Evolutionary conservation across 2,888 invertebrate genomes (phyloP).

Genomic region (Caenorhabditis sp.): DNA sequence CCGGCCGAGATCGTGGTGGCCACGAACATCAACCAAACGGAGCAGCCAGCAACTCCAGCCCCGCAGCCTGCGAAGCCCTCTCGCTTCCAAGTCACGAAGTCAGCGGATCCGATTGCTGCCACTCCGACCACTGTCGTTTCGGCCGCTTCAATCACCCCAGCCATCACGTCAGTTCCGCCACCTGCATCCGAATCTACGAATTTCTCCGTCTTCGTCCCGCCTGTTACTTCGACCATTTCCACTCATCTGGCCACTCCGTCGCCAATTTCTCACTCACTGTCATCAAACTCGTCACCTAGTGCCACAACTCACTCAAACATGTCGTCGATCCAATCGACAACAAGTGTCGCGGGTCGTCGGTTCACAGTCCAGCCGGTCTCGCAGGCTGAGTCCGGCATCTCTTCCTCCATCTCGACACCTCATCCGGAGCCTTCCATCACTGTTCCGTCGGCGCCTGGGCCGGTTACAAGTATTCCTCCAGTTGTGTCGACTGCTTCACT

Average conservation of each 20-base stretch:
- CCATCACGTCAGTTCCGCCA: slow-evolving; percentile 17
- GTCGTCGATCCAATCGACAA: slow-evolving; percentile 59
- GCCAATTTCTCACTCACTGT: slow-evolving; percentile 55
- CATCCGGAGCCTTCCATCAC: slow-evolving; percentile 17
- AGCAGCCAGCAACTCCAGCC: slow-evolving; percentile 6
- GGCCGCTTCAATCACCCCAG: slow-evolving; percentile 12
- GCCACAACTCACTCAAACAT: slow-evolving; percentile 66
- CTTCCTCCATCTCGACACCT: slow-evolving; percentile 61
- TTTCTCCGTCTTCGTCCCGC: slow-evolving; percentile 27
- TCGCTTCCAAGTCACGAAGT: slow-evolving; percentile 60
- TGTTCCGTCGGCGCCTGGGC: slow-evolving; percentile 40
- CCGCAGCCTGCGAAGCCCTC: slow-evolving; percentile 51
- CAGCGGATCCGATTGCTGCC: slow-evolving; percentile 37
- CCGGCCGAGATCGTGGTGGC: slow-evolving; percentile 33
- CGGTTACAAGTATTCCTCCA: slow-evolving; percentile 51
- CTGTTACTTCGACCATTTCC: slow-evolving; percentile 24
- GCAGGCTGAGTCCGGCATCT: slow-evolving; percentile 62
- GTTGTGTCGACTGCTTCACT: slow-evolving; percentile 36
- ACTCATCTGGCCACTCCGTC: slow-evolving; percentile 47
- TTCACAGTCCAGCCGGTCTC: slow-evolving; percentile 64
- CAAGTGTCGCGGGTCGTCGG: slow-evolving; percentile 52
- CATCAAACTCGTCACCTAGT: slow-evolving; percentile 63
- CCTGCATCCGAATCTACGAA: slow-evolving; percentile 8
- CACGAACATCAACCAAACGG: slow-evolving; percentile 21
- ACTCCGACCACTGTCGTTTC: slow-evolving; percentile 11